phyloP scores from a whole-genome alignment of 23 tunicate genomes.

The Aplidium turbinatum region DNA sequence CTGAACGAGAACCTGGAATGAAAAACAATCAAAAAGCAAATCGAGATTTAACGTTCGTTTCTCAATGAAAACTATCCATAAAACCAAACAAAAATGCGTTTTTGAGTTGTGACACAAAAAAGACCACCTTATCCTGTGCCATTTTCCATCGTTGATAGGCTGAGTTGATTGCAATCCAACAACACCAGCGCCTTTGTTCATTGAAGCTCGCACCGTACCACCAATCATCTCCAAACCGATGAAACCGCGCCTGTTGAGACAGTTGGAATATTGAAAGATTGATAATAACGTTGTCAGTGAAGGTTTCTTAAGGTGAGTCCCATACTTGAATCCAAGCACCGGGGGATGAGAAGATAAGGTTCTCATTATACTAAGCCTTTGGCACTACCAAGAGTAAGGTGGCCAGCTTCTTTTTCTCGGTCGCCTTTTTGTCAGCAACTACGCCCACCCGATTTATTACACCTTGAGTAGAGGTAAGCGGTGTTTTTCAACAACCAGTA shows the following conservation, averaged over 20 bases:
- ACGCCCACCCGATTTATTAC: too few species aligned
- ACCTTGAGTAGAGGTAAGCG: too few species aligned
- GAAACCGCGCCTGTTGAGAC: conserved; percentile 43
- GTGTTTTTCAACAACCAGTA: too few species aligned
- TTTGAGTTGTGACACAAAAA: neutral
- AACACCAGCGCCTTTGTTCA: conserved; percentile 61
- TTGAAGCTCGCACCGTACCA: conserved; percentile 65
- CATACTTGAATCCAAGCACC: too few species aligned
- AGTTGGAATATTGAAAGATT: too few species aligned
- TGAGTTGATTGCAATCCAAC: conserved; percentile 58
- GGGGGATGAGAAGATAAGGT: too few species aligned
- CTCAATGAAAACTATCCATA: neutral
- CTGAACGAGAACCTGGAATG: conserved; percentile 51
- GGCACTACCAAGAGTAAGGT: too few species aligned
- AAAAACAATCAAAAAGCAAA: neutral
- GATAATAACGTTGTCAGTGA: too few species aligned
- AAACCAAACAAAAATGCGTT: neutral
- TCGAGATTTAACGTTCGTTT: neutral
- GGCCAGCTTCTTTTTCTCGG: too few species aligned
- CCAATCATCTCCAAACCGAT: conserved; percentile 66
- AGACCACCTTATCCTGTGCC: conserved; percentile 71
- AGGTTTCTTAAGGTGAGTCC: too few species aligned
- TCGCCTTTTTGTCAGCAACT: too few species aligned
- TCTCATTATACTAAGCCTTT: too few species aligned
- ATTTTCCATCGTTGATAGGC: conserved; percentile 61